Evolutionary conservation across 2,888 invertebrate genomes (phyloP), one percentile per base, ranked within the genome.

Genomic region (Drosophila histrio): DNA sequence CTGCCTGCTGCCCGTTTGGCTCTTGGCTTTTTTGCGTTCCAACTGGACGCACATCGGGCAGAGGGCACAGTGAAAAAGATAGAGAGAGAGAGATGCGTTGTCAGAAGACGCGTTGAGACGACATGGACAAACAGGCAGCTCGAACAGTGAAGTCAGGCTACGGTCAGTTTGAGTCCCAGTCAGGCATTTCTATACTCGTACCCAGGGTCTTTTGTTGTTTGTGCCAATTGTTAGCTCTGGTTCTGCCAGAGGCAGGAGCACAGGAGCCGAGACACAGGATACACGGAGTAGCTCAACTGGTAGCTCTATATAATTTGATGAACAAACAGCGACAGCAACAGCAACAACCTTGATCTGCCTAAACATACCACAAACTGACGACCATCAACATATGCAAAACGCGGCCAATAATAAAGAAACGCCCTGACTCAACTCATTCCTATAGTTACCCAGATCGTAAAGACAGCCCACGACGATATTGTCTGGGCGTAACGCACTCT

Each of bases 281-380:
- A 70, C 26, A 11, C 9, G 22, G 69, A 62, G 75, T 59, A 64
- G 77, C 66, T 61, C 60, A 57, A 70, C 64, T 71, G 83, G 79
- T 83, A 69, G 81, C 77, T 87, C 87, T 80, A 87, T 81, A 88
- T 87, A 88, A 82, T 81, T 81, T 81, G 87, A 81, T 88, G 88
- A 81, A 70, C 81, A 81, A 81, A 81, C 87, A 81, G 77, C 81
- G 71, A 64, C 71, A 70, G 65, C 82, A 63, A 30, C 46, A 34
- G 43, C 46, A 28, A 60, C 61, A 73, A 74, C 73, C 73, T 78
- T 78, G 79, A 73, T 73, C 68, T 57, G 74, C 67, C 59, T 60
- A 19, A 41, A 26, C 61, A 44, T 52, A 46, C 32, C 17, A 41
- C 47, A 44, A 54, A 26, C 70, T 74, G 71, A 72, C 47, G 52